A percentile compares a stretch with the other conserved stretches of the same genome.
Conservation (phyloP, 2,888 invertebrate species). For the Chrysolina americana region DNA sequence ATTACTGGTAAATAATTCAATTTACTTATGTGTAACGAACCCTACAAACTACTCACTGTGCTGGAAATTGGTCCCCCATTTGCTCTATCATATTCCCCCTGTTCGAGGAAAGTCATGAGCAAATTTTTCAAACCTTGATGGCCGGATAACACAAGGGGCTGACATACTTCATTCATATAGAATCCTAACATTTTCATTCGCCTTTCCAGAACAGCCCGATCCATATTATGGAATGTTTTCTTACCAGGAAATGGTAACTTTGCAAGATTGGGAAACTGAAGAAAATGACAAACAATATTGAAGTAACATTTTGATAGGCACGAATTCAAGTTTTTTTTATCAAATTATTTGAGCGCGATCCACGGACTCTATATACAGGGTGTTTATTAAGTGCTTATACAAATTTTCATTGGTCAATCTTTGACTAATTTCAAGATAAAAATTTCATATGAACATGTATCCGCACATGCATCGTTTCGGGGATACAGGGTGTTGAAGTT, state of each 20-base stretch:
- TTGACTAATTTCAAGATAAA: too few species aligned
- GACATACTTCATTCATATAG: slow-evolving; percentile 83
- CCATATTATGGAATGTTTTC: slow-evolving; percentile 94
- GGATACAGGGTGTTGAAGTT: too few species aligned
- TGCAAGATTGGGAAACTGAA: slow-evolving; percentile 83
- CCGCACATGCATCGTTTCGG: too few species aligned
- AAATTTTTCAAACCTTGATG: slow-evolving; percentile 77
- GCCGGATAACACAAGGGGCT: slow-evolving; percentile 73
- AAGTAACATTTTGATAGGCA: neutral
- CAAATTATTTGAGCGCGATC: too few species aligned
- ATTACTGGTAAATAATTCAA: neutral
- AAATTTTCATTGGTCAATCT: too few species aligned
- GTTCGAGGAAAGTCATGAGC: slow-evolving; percentile 78
- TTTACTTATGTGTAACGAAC: neutral
- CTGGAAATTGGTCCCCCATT: slow-evolving; percentile 75
- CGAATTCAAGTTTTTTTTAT: too few species aligned
- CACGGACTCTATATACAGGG: too few species aligned
- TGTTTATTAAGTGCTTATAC: too few species aligned
- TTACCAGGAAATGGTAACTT: slow-evolving; percentile 91
- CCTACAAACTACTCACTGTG: slow-evolving; percentile 68
- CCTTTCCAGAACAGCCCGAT: slow-evolving; percentile 85
- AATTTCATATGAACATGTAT: too few species aligned
- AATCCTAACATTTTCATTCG: slow-evolving; percentile 86
- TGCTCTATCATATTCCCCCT: slow-evolving; percentile 79
- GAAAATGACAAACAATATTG: slow-evolving; percentile 3